Percentiles rank a stretch among this genome's conserved stretches.
These are phyloP conservation scores for Pangasius macronema DNA, from an alignment of 2,797 vertebrate species.

Conservation along the genomic window DNA sequence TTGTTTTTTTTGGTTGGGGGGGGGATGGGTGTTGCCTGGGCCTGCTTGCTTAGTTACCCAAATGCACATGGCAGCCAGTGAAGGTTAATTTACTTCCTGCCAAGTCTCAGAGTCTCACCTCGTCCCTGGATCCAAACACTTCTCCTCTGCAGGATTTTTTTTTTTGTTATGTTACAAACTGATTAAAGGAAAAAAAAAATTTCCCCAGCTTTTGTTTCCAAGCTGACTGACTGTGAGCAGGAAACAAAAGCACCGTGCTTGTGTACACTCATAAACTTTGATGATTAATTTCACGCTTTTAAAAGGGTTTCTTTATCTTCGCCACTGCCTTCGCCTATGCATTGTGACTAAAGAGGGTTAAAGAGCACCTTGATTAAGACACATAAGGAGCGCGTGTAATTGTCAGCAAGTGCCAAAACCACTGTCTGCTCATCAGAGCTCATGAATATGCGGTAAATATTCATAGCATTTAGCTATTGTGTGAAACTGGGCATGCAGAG, in stretches of 20 bases:
- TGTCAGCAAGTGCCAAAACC: constrained; percentile 46
- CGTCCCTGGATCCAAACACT: constrained; percentile 54
- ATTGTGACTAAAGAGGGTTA: constrained; percentile 25
- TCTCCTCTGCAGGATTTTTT: constrained; percentile 67
- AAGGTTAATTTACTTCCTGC: constrained; percentile 73
- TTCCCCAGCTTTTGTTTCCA: constrained; percentile 61
- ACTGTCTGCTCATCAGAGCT: constrained; percentile 54
- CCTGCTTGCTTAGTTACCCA: constrained; percentile 65
- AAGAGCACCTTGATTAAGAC: constrained; percentile 57
- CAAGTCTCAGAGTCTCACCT: constrained; percentile 62
- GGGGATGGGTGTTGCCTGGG: background rate
- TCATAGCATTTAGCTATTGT: constrained; percentile 50
- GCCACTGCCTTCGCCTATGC: constrained; percentile 24
- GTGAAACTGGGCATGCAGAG: constrained; percentile 39
- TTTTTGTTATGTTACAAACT: constrained; percentile 70
- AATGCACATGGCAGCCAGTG: constrained; percentile 62
- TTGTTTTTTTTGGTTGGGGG: background rate
- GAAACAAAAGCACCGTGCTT: constrained; percentile 52
- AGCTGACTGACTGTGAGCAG: constrained; percentile 43
- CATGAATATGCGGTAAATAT: constrained; percentile 60
- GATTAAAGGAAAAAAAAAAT: constrained; percentile 52
- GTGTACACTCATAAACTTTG: constrained; percentile 9
- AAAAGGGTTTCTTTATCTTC: constrained; percentile 22
- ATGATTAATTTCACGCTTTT: constrained; percentile 57
- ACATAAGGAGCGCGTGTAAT: constrained; percentile 32